Base-by-base conservation (phyloP, 2,797 vertebrate genomes). In the Trachops cirrhosus region DNA sequence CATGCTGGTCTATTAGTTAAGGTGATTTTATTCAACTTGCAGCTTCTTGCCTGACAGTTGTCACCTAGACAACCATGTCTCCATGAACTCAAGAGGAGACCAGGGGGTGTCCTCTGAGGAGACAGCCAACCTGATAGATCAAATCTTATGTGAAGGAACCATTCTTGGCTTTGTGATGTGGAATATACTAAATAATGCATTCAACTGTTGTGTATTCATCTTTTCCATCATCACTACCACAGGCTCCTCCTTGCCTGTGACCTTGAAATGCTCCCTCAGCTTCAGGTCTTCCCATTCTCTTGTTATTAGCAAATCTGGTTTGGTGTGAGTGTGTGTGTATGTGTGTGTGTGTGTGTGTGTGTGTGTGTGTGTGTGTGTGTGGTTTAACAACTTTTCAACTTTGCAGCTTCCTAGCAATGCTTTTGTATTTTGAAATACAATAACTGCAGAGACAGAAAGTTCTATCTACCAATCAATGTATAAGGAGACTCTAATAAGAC, bases 221-320 rank as follows among this genome's bases (percentile, higher is more conserved):
- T 98, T 95, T 98, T 91, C 95, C 37, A 46, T 92, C 94, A 5
- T 71, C 59, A 37, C 95, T 0, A 97, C 97, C 11, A 79, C 89
- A 89, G 95, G 80, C 94, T 91, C 90, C 96, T 96, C 97, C 98
- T 97, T 97, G 1, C 88, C 96, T 37, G 0, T 92, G 97, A 98
- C 98, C 98, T 98, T 98, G 98, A 98, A 98, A 98, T 6, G 67
- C 93, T 98, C 92, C 89, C 89, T 57, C 78, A 93, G 97, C 95
- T 97, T 95, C 74, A 54, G 86, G 79, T 46, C 64, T 93, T 97
- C 96, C 95, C 77, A n/a, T 94, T 97, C 96, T 97, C 96, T 89
- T 24, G 94, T 96, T 97, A 87, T 93, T 91, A 97, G 98, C 95
- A 98, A 98, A 98, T 97, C 96, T 98, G 94, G 96, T 95, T 93